Conservation (phyloP, 1,140 invertebrate genomes). For the Parapsyche elsis region DNA sequence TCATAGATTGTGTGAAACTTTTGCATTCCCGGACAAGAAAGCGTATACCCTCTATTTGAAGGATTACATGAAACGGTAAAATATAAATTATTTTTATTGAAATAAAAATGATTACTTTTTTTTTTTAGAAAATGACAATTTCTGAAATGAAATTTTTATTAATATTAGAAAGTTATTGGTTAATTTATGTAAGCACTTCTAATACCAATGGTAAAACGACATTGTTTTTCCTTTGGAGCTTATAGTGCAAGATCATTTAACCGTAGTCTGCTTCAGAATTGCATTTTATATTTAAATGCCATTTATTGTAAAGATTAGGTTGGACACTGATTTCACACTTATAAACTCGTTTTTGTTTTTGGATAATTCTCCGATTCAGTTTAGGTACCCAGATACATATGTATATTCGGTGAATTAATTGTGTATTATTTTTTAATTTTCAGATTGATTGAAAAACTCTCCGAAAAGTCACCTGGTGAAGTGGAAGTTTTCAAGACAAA, state of each 20-base stretch:
- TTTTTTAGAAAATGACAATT: neutral
- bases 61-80: constrained; percentile 95
- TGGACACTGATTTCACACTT: neutral
- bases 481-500: constrained; percentile 91
- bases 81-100: neutral
- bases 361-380: too few species aligned
- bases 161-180: neutral
- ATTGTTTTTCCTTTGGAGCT: constrained; percentile 49
- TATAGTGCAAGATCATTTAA: constrained; percentile 49
- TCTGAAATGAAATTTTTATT: too few species aligned
- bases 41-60: constrained; percentile 93
- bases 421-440: constrained; percentile 59
- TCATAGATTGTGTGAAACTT: constrained; percentile 89
- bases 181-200: constrained; percentile 48
- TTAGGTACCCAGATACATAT: constrained; percentile 25
- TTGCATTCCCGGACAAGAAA: constrained; percentile 87
- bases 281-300: neutral
- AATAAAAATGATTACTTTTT: neutral
- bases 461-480: constrained; percentile 83
- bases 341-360: constrained; percentile 5
- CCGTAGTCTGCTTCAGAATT: neutral
- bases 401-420: constrained; percentile 4
- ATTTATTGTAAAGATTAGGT: neutral
- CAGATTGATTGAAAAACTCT: constrained; percentile 84
- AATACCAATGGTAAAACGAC: constrained; percentile 47